Conservation (phyloP, 2,113 vertebrate genomes). For the Epinephelus lanceolatus region DNA sequence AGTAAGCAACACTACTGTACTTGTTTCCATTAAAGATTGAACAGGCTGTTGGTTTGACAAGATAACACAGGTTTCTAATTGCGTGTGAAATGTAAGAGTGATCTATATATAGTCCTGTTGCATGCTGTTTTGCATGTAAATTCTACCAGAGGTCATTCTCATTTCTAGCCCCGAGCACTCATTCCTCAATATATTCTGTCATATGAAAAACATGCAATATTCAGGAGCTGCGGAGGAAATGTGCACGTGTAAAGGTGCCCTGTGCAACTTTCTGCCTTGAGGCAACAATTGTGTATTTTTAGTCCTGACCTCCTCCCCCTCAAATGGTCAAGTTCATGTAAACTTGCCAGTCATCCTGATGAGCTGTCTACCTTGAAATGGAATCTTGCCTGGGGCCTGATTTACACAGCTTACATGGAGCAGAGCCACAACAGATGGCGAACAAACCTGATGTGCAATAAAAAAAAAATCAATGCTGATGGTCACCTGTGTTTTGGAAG, state of each 20-base stretch:
- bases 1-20: slow-evolving; percentile 2
- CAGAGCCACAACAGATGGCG: slow-evolving; percentile 33
- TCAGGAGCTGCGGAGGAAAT: slow-evolving; percentile 23
- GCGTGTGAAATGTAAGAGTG: not conserved
- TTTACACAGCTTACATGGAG: slow-evolving; percentile 9
- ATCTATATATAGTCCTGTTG: not conserved
- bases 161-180: not conserved
- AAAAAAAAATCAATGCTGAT: slow-evolving; percentile 5
- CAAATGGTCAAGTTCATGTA: slow-evolving; percentile 21
- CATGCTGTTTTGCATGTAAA: slow-evolving; percentile 9
- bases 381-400: slow-evolving; percentile 13
- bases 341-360: slow-evolving; percentile 47
- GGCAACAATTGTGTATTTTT: slow-evolving; percentile 28
- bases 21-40: slow-evolving; percentile 40
- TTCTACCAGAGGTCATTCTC: slow-evolving; percentile 7
- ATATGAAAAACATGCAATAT: slow-evolving; percentile 30
- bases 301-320: slow-evolving; percentile 24
- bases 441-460: slow-evolving; percentile 18
- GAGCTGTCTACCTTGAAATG: slow-evolving; percentile 40
- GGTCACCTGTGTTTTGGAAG: slow-evolving; percentile 31
- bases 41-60: slow-evolving; percentile 6
- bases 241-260: not conserved
- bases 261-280: slow-evolving; percentile 8
- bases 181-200: not conserved
- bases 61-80: slow-evolving; percentile 13